Percentiles rank a stretch among this genome's conserved stretches.
phyloP scores from a whole-genome alignment of 2,797 vertebrate genomes.

The Danio jaintianensis region DNA sequence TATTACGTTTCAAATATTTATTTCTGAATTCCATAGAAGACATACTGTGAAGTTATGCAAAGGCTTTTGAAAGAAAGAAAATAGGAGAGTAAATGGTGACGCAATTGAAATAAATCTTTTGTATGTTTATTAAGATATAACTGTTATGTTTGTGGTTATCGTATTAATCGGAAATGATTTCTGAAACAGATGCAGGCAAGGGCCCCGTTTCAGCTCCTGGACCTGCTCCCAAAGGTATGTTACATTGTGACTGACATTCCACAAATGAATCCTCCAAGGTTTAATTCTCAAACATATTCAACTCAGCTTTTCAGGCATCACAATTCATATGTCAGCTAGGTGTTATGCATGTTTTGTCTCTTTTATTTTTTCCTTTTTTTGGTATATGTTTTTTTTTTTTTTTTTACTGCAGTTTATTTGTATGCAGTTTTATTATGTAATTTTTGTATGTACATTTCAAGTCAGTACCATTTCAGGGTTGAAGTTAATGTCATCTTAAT shows the following conservation, averaged over 20 bases:
- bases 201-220: conserved; percentile 86
- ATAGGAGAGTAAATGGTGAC: background rate
- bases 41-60: background rate
- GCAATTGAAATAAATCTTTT: accelerated
- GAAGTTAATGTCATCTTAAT: conserved; percentile 10
- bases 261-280: background rate
- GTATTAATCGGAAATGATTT: conserved; percentile 57
- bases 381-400: conserved; percentile 13
- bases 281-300: conserved; percentile 8
- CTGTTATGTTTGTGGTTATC: conserved; percentile 3
- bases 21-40: background rate
- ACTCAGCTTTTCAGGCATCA: conserved; percentile 16
- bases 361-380: background rate
- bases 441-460: background rate
- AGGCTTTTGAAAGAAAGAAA: background rate
- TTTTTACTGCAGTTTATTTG: conserved; percentile 31
- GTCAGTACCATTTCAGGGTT: background rate
- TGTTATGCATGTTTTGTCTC: conserved; percentile 45
- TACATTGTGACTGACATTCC: conserved; percentile 37
- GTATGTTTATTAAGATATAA: background rate
- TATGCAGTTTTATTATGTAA: too few relatives aligned
- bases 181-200: conserved; percentile 75
- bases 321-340: conserved; percentile 20
- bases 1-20: background rate
- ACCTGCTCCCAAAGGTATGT: conserved; percentile 92